Evolutionary conservation across 2,113 vertebrate species (phyloP), one percentile per base, ranked within the genome.

Genomic region (Crotalus helleri): DNA sequence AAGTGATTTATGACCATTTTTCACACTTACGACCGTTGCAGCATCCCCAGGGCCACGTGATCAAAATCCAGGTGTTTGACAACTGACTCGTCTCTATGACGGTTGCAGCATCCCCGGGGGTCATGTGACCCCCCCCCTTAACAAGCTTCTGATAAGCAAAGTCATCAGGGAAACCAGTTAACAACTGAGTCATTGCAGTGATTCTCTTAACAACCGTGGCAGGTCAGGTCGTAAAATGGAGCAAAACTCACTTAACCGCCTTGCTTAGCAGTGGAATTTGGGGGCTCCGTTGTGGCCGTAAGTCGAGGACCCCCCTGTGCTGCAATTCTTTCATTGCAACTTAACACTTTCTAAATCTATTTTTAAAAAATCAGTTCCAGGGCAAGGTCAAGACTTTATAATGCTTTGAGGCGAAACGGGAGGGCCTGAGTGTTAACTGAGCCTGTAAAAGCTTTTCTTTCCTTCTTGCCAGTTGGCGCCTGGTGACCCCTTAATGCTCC

Each of bases 401-500:
- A 8, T 24, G 55, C 21, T 51, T 51, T 33, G 55, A 46, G 26
- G 33, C 61, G 15, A 44, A 12, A 17, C 57, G 19, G 39, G 74
- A 69, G 29, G 19, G 2, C 55, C n/a, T 24, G 5, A n/a, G 49
- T 51, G 55, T 13, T 26, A 11, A 5, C 29, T 55, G 85, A 53
- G 57, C 12, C 6, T 5, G 23, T 10, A 0, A 44, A 49, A 2
- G 74, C 51, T 93, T 21, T 21, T 9, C 21, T 23, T 51, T 29
- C 44, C 5, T 46, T 29, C 13, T 88, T 91, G 90, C 23, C 91
- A 91, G 88, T 89, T 53, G 94, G 39, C 26, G 91, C 87, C 39
- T 91, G 51, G 26, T 93, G 91, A 1, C 93, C 57, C 3, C 9
- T 94, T 92, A 91, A 92, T 61, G 90, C 39, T 55, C 17, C 17